phyloP scores from a whole-genome alignment of 1,140 invertebrate genomes.

The Monochamus saltuarius region DNA sequence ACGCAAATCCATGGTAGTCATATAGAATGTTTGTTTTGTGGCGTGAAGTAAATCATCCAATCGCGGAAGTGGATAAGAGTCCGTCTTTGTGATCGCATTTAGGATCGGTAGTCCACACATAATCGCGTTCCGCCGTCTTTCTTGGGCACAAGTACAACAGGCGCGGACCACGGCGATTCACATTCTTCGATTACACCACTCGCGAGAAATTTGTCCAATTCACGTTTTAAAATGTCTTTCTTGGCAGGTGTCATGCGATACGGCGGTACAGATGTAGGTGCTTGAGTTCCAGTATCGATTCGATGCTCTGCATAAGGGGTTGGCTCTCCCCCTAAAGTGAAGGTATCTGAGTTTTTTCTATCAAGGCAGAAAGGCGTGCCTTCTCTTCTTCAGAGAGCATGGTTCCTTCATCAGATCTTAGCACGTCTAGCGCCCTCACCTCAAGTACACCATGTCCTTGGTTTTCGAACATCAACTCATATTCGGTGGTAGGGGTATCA shows the following conservation, averaged over 20 bases:
- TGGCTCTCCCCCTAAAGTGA: conserved; percentile 7
- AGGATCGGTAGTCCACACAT: conserved; percentile 55
- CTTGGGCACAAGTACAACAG: conserved; percentile 56
- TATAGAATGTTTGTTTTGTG: conserved; percentile 35
- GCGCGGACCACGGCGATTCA: conserved; percentile 52
- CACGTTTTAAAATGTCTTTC: conserved; percentile 22
- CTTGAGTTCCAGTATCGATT: conserved; percentile 15
- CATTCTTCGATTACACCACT: no score
- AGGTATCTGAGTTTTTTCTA: conserved; percentile 4
- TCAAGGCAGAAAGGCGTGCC: background rate
- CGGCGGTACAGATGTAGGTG: conserved; percentile 29
- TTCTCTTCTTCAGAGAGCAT: background rate
- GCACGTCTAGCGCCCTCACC: no score
- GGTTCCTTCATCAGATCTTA: background rate
- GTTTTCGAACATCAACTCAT: background rate
- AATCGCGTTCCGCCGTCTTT: conserved; percentile 47
- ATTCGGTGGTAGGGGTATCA: background rate
- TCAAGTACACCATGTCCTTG: no score
- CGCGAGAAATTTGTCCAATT: conserved; percentile 43
- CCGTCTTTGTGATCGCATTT: conserved; percentile 45
- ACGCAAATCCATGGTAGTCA: conserved; percentile 43
- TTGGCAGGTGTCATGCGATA: conserved; percentile 29
- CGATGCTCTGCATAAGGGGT: conserved; percentile 29
- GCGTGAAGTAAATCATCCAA: conserved; percentile 47
- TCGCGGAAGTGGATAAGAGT: conserved; percentile 55